Conservation (phyloP, 2,113 vertebrate genomes). For the Pagrus major region DNA sequence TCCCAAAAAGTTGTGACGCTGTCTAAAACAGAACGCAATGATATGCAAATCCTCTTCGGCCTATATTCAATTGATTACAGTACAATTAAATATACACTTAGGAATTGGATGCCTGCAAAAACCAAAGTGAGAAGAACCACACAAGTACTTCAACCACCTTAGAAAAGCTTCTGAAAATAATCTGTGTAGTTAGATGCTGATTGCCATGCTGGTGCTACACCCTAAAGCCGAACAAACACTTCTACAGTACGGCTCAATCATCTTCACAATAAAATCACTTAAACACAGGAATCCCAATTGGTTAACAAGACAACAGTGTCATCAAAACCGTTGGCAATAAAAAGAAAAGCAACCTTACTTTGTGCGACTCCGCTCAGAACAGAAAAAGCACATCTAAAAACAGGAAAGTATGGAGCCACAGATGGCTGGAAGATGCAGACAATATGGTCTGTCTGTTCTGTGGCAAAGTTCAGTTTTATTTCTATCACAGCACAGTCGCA, state of each 20-base stretch:
- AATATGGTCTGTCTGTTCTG: constrained; percentile 35
- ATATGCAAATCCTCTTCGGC: too few species aligned
- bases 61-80: too few species aligned
- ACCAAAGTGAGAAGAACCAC: too few species aligned
- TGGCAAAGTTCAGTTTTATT: constrained; percentile 24
- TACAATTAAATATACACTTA: too few species aligned
- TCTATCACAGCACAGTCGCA: constrained; percentile 29
- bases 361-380: background rate
- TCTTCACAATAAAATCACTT: background rate
- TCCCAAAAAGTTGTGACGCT: too few species aligned
- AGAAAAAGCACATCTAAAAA: background rate
- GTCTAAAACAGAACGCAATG: too few species aligned
- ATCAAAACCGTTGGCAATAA: background rate
- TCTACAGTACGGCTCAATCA: background rate
- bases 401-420: constrained; percentile 4
- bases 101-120: too few species aligned
- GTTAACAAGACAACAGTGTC: background rate
- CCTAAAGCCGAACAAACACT: too few species aligned
- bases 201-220: background rate
- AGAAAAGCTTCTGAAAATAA: background rate
- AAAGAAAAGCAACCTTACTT: background rate
- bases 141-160: background rate
- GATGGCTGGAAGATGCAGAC: constrained; percentile 31
- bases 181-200: background rate
- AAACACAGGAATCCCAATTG: background rate